Percentiles rank a stretch among this genome's conserved stretches.
phyloP scores from a whole-genome alignment of 2,797 vertebrate species.

The Eleutherodactylus coqui region DNA sequence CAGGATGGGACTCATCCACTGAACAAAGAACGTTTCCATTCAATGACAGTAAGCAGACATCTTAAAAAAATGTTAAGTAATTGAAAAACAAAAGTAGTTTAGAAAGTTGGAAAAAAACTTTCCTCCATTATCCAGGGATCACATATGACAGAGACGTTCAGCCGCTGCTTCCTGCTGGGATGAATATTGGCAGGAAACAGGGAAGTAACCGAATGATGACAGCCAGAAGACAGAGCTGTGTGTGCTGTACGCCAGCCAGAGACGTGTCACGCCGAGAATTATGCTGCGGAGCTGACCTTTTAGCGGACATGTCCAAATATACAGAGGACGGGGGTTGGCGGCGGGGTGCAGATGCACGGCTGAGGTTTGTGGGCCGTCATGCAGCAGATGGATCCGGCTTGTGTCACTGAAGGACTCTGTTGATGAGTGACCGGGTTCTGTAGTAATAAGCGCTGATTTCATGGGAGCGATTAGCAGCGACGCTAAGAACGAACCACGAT shows the following conservation, averaged over 20 bases:
- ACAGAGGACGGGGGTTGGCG: background rate
- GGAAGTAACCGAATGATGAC: constrained; percentile 2
- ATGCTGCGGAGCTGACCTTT: constrained; percentile 12
- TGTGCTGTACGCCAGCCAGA: background rate
- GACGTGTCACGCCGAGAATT: constrained; percentile 4
- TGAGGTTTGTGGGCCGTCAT: background rate
- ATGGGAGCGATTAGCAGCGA: background rate
- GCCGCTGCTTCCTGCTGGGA: background rate
- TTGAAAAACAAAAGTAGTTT: background rate
- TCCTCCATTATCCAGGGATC: background rate
- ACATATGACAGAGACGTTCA: background rate
- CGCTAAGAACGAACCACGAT: too few species aligned
- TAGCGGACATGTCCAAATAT: background rate
- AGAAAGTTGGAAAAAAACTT: background rate
- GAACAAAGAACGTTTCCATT: too few species aligned
- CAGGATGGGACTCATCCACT: too few species aligned
- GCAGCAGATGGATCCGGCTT: constrained; percentile 5
- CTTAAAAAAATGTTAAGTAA: too few species aligned
- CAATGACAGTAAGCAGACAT: background rate
- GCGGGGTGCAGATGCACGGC: background rate
- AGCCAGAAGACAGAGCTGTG: background rate
- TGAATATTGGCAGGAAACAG: background rate
- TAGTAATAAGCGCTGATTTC: background rate
- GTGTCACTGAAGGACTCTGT: background rate
- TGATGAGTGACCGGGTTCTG: constrained; percentile 1